phyloP scores from a whole-genome alignment of 2,888 invertebrate genomes.

The Podotricha telesiphe region DNA sequence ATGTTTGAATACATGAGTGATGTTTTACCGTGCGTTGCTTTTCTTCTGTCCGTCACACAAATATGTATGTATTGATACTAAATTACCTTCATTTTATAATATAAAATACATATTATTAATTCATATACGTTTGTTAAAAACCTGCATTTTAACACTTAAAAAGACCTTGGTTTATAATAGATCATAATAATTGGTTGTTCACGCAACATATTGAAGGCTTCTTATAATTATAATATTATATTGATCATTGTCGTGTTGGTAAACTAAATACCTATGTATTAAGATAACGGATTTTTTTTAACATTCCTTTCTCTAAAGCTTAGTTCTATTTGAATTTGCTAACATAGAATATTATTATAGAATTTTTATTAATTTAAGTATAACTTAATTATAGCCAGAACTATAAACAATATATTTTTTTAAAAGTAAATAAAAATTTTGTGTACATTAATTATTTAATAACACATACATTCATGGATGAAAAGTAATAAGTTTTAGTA shows the following conservation, averaged over 20 bases:
- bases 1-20: slow-evolving; percentile 65
- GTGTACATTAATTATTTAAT: too few relatives aligned
- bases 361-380: too few relatives aligned
- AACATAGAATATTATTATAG: background rate
- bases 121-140: slow-evolving; percentile 11
- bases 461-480: too few relatives aligned
- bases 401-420: too few relatives aligned
- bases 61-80: slow-evolving; percentile 64
- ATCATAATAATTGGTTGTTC: slow-evolving; percentile 35
- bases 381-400: too few relatives aligned
- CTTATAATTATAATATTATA: slow-evolving; percentile 14
- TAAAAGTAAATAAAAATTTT: too few relatives aligned
- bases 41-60: slow-evolving; percentile 56
- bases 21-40: slow-evolving; percentile 61
- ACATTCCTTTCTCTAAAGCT: slow-evolving; percentile 41
- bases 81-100: background rate
- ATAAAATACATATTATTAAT: background rate
- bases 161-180: slow-evolving; percentile 42
- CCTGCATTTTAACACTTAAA: slow-evolving; percentile 9
- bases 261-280: background rate
- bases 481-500: too few relatives aligned
- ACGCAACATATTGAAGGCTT: slow-evolving; percentile 33
- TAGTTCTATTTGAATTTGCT: background rate
- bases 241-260: background rate
- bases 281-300: slow-evolving; percentile 40